A percentile compares a stretch with the other conserved stretches of the same genome.
These are phyloP conservation scores for Huso huso DNA, from an alignment of 2,797 vertebrate species.

Conservation along the genomic window DNA sequence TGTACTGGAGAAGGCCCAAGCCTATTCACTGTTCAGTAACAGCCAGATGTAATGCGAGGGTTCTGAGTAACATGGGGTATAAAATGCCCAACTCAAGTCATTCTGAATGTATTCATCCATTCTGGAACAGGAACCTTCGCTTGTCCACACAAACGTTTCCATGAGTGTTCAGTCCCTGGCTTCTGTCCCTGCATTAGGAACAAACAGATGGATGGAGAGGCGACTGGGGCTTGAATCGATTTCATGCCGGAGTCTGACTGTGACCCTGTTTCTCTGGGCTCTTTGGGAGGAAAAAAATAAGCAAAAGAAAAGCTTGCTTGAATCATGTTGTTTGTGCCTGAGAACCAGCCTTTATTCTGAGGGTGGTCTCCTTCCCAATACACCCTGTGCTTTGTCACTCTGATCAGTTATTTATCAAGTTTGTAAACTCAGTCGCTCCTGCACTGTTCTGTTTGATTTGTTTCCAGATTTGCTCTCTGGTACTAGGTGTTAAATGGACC, in stretches of 20 bases:
- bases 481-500: conserved; percentile 8
- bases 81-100: not conserved
- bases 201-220: conserved; percentile 40
- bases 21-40: too few species aligned
- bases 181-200: conserved; percentile 48
- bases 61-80: not conserved
- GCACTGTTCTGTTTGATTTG: conserved; percentile 3
- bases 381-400: conserved; percentile 14
- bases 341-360: conserved; percentile 23
- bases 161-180: conserved; percentile 31
- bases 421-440: conserved; percentile 20
- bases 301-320: conserved; percentile 13
- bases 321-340: conserved; percentile 31
- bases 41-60: not conserved
- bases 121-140: not conserved
- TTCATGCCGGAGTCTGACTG: conserved; percentile 58
- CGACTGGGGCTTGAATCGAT: conserved; percentile 49
- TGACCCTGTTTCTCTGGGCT: conserved; percentile 24
- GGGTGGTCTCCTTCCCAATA: conserved; percentile 15
- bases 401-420: conserved; percentile 30
- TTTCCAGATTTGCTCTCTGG: conserved; percentile 11
- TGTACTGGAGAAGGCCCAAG: too few species aligned
- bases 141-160: conserved; percentile 23
- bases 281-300: conserved; percentile 23
- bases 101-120: too few species aligned